Evolutionary conservation across 2,797 vertebrate species (phyloP), one percentile per base, ranked within the genome.

Genomic region (Rhynchonycteris naso): DNA sequence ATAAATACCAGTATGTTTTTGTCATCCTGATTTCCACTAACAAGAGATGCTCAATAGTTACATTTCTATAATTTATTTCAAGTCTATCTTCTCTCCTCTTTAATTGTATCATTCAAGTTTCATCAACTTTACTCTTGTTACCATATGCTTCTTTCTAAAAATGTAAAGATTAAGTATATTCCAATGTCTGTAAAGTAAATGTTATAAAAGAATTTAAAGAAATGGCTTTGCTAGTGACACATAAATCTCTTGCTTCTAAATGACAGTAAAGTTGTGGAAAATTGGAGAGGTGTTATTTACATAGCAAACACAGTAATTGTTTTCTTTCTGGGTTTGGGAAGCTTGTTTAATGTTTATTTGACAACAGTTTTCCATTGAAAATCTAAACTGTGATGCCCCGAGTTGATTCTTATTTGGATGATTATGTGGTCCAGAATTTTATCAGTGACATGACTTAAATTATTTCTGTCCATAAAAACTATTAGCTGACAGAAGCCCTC

Each of bases 121-220:
- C 58, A 88, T 91, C 38, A 89, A 8, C 2, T 93, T 95, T 75
- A 80, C 4, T 43, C 56, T 74, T 72, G 9, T 52, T 66, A 35
- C 11, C 56, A 74, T 30, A 89, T 35, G 12, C 47, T 93, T 87
- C 7, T 38, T 52, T 84, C 8, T 68, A 24, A 52, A 71, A 89
- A 92, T 82, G 6, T 19, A 69, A 63, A 81, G 86, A 52, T 7
- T 79, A 68, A 35, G 38, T 52, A 33, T 22, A 74, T n/a, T 81
- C 69, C 35, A 92, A 47, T 82, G 30, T 71, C 8, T 87, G 8
- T 81, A 47, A 65, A 91, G n/a, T 52, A 43, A 81, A 43, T 35
- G 9, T 18, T 92, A n/a, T 9, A 21, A 76, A 95, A 91, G 1
- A 81, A 68, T 58, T 82, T 91, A 61, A 93, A 16, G 28, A 93